Conservation (phyloP, 2,888 invertebrate species). For the Melitaea athalia region DNA sequence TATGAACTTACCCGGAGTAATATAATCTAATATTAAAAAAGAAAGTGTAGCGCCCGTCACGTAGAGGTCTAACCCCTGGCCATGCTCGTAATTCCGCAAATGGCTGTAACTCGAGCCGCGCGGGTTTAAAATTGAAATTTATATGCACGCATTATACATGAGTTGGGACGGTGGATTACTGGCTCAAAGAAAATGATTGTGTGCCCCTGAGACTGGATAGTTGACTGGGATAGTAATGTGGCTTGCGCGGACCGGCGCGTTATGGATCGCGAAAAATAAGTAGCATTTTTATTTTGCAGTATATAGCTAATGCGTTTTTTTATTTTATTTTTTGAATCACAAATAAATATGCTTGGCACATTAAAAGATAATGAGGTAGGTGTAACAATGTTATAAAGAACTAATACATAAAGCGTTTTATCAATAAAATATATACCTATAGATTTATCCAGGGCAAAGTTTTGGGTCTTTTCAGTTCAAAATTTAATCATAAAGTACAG, state of each 20-base stretch:
- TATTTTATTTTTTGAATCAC: no score
- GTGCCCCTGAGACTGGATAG: conserved; percentile 47
- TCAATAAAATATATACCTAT: no score
- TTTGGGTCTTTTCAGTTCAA: no score
- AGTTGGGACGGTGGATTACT: conserved; percentile 56
- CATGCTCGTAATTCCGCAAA: conserved; percentile 71
- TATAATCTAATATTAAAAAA: conserved; percentile 28
- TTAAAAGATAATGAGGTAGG: no score
- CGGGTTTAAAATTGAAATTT: conserved; percentile 81
- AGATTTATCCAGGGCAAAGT: no score
- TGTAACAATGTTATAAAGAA: no score
- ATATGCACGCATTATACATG: conserved; percentile 79
- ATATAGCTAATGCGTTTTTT: background rate
- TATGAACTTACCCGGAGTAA: conserved; percentile 12
- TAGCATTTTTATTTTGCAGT: background rate
- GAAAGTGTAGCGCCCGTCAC: conserved; percentile 27
- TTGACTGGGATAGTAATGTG: conserved; percentile 44
- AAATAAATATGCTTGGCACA: no score
- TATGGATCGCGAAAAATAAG: conserved; percentile 14
- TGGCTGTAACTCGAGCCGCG: conserved; percentile 75
- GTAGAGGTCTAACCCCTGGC: conserved; percentile 42
- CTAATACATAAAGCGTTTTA: no score
- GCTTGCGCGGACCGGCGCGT: conserved; percentile 35
- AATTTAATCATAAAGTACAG: no score
- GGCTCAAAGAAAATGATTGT: conserved; percentile 54